A percentile compares a stretch with the other conserved stretches of the same genome.
Evolutionary conservation across 2,888 invertebrate species (phyloP).

Genomic region (Apotomis betuletana): DNA sequence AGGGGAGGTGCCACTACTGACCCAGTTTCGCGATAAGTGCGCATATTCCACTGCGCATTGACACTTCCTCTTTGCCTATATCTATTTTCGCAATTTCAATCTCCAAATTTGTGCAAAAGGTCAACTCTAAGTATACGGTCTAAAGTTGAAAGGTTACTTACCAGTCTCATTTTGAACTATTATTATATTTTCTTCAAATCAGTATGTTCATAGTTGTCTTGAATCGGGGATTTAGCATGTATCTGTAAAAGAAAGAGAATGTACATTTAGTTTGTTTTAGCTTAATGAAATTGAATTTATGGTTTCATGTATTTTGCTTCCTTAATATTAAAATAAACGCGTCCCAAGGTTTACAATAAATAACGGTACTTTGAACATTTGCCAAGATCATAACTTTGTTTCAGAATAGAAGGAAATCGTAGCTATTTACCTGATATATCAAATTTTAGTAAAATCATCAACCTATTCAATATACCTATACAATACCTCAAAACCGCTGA

Average conservation of each 20-base stretch:
- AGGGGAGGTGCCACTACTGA: conserved; percentile 82
- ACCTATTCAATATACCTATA: no score
- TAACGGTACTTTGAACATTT: conserved; percentile 65
- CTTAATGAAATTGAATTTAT: not conserved
- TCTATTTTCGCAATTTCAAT: conserved; percentile 64
- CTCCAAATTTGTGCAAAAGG: conserved; percentile 41
- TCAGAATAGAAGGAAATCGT: not conserved
- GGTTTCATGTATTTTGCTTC: conserved; percentile 1
- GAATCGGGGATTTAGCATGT: conserved; percentile 57
- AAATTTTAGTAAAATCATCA: no score
- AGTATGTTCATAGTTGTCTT: conserved; percentile 58
- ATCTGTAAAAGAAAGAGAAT: conserved; percentile 62
- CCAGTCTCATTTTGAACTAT: conserved; percentile 75
- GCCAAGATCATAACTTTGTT: conserved; percentile 66
- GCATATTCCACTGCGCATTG: conserved; percentile 79
- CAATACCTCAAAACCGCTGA: no score
- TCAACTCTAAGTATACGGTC: conserved; percentile 3
- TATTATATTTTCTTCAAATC: conserved; percentile 49
- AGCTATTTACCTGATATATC: no score
- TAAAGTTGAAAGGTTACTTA: conserved; percentile 53
- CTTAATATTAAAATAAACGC: conserved; percentile 20
- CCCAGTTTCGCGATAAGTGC: conserved; percentile 80
- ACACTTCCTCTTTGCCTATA: conserved; percentile 74
- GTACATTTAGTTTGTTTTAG: not conserved
- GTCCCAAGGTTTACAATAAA: conserved; percentile 27